Conservation (phyloP, 2,888 invertebrate species). For the Xestia sexstrigata region DNA sequence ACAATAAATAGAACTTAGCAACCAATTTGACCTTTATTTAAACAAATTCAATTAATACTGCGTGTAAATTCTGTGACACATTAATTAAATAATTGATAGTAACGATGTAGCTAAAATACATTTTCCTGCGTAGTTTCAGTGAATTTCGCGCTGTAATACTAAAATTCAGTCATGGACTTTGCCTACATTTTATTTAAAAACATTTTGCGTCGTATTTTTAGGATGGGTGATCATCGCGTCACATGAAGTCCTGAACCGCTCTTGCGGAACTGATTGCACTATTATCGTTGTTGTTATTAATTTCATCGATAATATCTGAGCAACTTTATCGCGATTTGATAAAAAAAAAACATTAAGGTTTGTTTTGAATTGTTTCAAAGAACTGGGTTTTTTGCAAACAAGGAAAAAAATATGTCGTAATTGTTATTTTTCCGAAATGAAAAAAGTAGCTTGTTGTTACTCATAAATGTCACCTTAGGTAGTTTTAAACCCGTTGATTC, state of each 20-base stretch:
- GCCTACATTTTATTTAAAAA: conserved; percentile 63
- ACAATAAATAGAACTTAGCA: conserved; percentile 1
- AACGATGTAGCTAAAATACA: conserved; percentile 15
- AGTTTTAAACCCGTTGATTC: neutral
- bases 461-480: conserved; percentile 7
- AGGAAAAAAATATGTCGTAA: conserved; percentile 34
- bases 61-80: conserved; percentile 10
- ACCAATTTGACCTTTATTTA: conserved; percentile 17
- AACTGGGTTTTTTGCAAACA: conserved; percentile 32
- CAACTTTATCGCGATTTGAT: conserved; percentile 49
- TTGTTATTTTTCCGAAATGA: neutral
- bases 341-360: conserved; percentile 53
- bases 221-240: conserved; percentile 50
- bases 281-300: conserved; percentile 57
- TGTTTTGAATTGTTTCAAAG: conserved; percentile 38
- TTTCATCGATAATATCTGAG: conserved; percentile 45
- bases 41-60: conserved; percentile 21
- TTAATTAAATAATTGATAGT: conserved; percentile 14
- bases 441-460: conserved; percentile 12
- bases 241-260: conserved; percentile 60
- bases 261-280: conserved; percentile 70
- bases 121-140: conserved; percentile 36
- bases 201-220: conserved; percentile 65
- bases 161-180: neutral
- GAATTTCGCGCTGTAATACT: conserved; percentile 5